These are phyloP conservation scores for Seriola quinqueradiata DNA, from an alignment of 2,113 vertebrate genomes.

Conservation along the genomic window DNA sequence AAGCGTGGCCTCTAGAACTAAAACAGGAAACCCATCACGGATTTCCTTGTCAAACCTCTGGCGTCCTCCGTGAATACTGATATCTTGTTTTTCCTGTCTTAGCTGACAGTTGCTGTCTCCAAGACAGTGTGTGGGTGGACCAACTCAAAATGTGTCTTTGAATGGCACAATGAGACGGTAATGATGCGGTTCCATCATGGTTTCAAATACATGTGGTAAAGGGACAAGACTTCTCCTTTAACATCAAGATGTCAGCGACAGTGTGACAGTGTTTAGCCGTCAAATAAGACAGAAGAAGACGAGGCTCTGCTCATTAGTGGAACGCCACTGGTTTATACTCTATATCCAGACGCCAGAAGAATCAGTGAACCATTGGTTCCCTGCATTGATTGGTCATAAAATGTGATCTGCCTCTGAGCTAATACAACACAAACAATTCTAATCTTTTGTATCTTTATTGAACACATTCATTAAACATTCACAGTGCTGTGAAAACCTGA, in stretches of 20 bases:
- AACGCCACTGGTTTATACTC: not conserved
- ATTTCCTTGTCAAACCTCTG: not conserved
- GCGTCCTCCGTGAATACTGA: not conserved
- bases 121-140: not conserved
- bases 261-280: not conserved
- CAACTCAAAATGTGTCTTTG: not conserved
- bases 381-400: no score
- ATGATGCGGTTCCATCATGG: not conserved
- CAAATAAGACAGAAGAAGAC: not conserved
- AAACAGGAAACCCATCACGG: no score
- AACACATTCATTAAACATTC: no score
- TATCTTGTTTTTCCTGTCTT: not conserved
- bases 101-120: no score
- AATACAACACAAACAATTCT: no score
- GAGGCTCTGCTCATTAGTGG: not conserved
- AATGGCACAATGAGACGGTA: not conserved
- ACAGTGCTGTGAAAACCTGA: no score
- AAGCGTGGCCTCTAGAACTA: not conserved
- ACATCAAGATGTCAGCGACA: conserved; percentile 7
- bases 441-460: no score
- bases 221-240: not conserved
- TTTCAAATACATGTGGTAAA: not conserved
- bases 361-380: no score
- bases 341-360: no score
- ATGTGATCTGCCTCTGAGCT: no score